Evolutionary conservation across 2,888 invertebrate genomes (phyloP), one percentile per base, ranked within the genome.

Genomic region (Marasmarcha lunaedactyla): DNA sequence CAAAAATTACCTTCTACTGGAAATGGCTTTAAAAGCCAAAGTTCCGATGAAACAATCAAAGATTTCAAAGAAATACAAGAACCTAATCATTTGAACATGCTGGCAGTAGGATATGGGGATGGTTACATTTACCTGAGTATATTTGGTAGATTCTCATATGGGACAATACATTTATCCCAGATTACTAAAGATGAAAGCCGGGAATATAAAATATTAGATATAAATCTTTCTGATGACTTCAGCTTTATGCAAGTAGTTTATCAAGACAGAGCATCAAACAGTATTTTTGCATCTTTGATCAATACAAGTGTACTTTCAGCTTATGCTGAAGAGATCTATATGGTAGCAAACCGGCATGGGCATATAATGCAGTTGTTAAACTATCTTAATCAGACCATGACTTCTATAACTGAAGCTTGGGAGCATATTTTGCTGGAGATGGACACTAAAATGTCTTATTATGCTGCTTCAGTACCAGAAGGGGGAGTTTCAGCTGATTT

Each of bases 401-500:
- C 88, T 50, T 90, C 91, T 5, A 90, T 95, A 48, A 90, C 88
- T 30, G 97, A 97, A 72, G 93, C 95, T 0, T 97, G 96, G 95
- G 97, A 97, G 65, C 95, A 93, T 47, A 94, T 97, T 55, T 84
- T 97, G 27, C 67, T 96, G 34, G 97, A 97, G 79, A 94, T 97
- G 90, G 97, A 97, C 63, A 90, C 92, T 36, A 97, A 97, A 76
- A 86, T 98, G 53, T 89, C 93, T 1, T 90, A 90, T 50, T 97
- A 95, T 84, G 95, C 95, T 9, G 89, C 91, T 44, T 88, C 88
- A 43, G 90, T 92, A 38, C 88, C 90, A 2, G 89, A 90, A 55
- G 94, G 94, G 35, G 90, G 91, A 35, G 90, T 97, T 10, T 92
- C 95, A 10, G 94, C 95, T 30, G 96, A 97, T 71, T 93, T 97